A percentile compares a stretch with the other conserved stretches of the same genome.
Evolutionary conservation across 2,113 vertebrate species (phyloP).

Genomic region (Pollachius pollachius): DNA sequence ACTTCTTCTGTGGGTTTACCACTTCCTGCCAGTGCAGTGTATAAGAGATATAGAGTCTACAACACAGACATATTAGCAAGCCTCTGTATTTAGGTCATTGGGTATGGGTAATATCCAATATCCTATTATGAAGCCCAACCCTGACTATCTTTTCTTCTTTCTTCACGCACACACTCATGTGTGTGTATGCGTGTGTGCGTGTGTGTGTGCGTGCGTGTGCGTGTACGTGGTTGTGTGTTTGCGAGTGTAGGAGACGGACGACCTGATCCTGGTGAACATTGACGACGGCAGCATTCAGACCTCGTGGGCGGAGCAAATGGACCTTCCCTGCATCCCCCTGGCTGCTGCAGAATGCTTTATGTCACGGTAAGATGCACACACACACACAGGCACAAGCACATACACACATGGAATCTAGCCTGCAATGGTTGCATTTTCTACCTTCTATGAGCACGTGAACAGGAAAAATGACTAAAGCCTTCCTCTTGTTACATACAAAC

Average conservation of each 20-base stretch:
- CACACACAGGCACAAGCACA: slow-evolving; percentile 2
- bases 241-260: slow-evolving; percentile 83
- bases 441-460: not conserved
- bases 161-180: too few relatives aligned
- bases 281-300: slow-evolving; percentile 81
- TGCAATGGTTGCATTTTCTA: too few relatives aligned
- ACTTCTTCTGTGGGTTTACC: too few relatives aligned
- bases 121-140: too few relatives aligned
- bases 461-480: not conserved
- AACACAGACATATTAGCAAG: not conserved
- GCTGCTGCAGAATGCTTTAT: slow-evolving; percentile 81
- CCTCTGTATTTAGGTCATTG: not conserved
- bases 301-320: slow-evolving; percentile 59
- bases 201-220: not conserved
- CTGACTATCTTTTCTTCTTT: too few relatives aligned
- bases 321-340: slow-evolving; percentile 79
- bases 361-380: slow-evolving; percentile 72
- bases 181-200: not conserved
- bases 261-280: slow-evolving; percentile 87
- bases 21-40: too few relatives aligned
- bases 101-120: too few relatives aligned
- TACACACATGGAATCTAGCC: not conserved
- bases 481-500: not conserved
- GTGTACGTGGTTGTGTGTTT: not conserved
- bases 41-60: not conserved